Percentiles rank a stretch among this genome's conserved stretches.
Evolutionary conservation across 2,797 vertebrate species (phyloP).

Genomic region (Phoxinus dragarum): DNA sequence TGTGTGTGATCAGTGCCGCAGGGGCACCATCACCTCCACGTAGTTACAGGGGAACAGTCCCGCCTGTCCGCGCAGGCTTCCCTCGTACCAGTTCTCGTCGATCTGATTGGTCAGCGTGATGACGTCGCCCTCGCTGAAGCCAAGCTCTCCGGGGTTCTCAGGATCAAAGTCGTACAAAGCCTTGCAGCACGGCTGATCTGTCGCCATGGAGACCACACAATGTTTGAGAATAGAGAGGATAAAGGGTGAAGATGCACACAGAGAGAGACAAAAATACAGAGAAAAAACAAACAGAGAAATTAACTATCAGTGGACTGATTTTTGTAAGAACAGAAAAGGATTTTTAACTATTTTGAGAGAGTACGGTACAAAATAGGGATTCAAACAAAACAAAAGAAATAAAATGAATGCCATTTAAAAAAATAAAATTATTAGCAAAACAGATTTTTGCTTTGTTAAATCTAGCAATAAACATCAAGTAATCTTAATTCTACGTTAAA

Average conservation of each 20-base stretch:
- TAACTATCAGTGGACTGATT: background rate
- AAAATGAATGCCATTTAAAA: background rate
- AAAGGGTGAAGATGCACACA: background rate
- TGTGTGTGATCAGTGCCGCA: conserved; percentile 79
- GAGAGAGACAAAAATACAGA: background rate
- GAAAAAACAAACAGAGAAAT: background rate
- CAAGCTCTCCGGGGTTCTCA: conserved; percentile 93
- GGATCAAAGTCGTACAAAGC: conserved; percentile 96
- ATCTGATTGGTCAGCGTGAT: conserved; percentile 93
- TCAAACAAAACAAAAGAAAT: rapidly evolving
- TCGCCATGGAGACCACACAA: conserved; percentile 54
- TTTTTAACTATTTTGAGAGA: background rate
- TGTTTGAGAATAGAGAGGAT: conserved; percentile 9
- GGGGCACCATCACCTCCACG: conserved; percentile 91
- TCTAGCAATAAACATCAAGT: background rate
- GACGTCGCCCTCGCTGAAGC: conserved; percentile 92
- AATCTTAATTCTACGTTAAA: background rate
- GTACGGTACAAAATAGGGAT: background rate
- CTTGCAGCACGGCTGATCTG: conserved; percentile 91
- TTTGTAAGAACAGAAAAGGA: background rate
- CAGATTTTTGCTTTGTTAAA: too few species aligned
- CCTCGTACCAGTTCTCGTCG: conserved; percentile 98
- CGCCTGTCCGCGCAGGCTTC: conserved; percentile 83
- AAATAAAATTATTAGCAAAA: background rate
- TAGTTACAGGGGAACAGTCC: conserved; percentile 98